phyloP scores from a whole-genome alignment of 2,113 vertebrate genomes.

The Heloderma charlesbogerti region DNA sequence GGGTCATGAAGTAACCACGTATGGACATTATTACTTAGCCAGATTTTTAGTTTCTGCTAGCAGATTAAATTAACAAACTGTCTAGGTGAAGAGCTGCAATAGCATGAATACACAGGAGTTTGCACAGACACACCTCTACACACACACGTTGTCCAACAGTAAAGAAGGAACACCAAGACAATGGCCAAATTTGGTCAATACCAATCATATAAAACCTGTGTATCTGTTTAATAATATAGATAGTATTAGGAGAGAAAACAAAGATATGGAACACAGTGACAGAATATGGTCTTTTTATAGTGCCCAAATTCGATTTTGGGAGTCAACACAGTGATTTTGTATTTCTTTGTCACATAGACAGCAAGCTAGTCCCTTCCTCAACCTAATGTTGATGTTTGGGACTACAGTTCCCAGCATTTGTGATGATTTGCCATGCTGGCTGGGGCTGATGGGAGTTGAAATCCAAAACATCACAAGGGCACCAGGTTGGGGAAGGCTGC shows the following conservation, averaged over 20 bases:
- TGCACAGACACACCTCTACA: neutral
- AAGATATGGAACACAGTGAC: neutral
- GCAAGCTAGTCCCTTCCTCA: too few relatives aligned
- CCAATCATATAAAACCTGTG: neutral
- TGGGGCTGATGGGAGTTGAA: too few relatives aligned
- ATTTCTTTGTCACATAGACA: neutral
- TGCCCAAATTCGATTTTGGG: neutral
- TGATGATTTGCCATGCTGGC: too few relatives aligned
- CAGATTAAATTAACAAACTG: neutral
- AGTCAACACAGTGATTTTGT: neutral
- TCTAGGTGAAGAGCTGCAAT: neutral
- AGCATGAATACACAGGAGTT: neutral
- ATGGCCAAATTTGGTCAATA: neutral
- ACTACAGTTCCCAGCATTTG: too few relatives aligned
- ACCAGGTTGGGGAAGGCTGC: neutral
- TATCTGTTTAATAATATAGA: neutral
- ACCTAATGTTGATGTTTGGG: too few relatives aligned
- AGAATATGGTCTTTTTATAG: neutral
- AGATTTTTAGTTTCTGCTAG: neutral
- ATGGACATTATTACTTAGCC: neutral
- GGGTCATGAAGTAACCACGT: neutral
- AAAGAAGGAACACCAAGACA: too few relatives aligned
- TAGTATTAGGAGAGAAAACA: neutral
- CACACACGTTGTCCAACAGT: neutral
- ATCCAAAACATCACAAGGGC: too few relatives aligned